Percentiles rank a stretch among this genome's conserved stretches.
Evolutionary conservation across 2,113 vertebrate species (phyloP).

Genomic region (Fukomys damarensis): DNA sequence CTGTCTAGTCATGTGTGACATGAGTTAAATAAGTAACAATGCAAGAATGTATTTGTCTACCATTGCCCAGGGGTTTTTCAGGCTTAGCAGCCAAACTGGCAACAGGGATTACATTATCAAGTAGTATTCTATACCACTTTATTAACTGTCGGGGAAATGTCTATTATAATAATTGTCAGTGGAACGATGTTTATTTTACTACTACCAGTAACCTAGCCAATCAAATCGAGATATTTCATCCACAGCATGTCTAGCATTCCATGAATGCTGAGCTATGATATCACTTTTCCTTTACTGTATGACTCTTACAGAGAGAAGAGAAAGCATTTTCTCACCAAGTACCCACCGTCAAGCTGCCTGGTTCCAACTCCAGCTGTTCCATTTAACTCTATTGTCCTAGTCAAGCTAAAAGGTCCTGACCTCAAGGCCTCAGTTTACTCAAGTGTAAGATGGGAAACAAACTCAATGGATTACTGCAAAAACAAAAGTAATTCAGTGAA

Average conservation of each 20-base stretch:
- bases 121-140: conserved; percentile 79
- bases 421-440: neutral
- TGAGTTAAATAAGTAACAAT: conserved; percentile 83
- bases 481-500: neutral
- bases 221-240: neutral
- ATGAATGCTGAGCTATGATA: neutral
- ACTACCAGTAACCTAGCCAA: conserved; percentile 69
- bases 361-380: neutral
- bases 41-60: conserved; percentile 79
- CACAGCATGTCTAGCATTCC: neutral
- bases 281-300: neutral
- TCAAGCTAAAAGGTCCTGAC: neutral
- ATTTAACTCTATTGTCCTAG: neutral
- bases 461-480: neutral
- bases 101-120: conserved; percentile 83
- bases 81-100: conserved; percentile 83
- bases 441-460: neutral
- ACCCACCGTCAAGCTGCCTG: neutral
- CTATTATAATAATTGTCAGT: conserved; percentile 72
- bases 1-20: conserved; percentile 84
- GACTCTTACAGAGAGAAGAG: neutral
- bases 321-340: neutral
- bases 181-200: conserved; percentile 71
- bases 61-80: conserved; percentile 81
- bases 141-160: conserved; percentile 84